Evolutionary conservation across 2,113 vertebrate species (phyloP), one percentile per base, ranked within the genome.

Genomic region (Turdus rufiventris): DNA sequence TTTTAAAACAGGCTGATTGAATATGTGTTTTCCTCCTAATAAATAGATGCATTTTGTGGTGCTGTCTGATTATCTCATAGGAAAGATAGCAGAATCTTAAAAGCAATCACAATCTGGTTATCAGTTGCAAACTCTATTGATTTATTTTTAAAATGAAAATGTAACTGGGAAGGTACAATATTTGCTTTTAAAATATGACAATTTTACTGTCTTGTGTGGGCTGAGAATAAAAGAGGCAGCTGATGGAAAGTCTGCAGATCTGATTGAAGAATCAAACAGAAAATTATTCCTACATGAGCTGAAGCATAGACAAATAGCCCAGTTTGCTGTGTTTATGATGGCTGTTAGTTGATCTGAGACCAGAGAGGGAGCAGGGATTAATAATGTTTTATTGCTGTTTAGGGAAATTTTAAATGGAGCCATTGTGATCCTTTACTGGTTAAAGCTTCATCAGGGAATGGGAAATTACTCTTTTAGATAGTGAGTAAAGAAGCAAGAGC

Each of bases 131-230:
- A 93, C 66, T 78, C 62, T 92, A 95, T 80, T 89, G 93, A 96
- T 93, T 92, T 67, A 65, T 61, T 96, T 96, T 92, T 84, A 36
- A 96, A 97, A 96, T 96, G 77, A 67, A 96, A 88, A 94, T 93
- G 47, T 90, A 96, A 91, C 74, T 88, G 57, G 61, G 65, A 92
- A 94, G 61, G 75, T 86, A 91, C 47, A 93, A 93, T 94, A 93
- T 96, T 95, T 95, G 78, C 78, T 95, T 96, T 68, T 90, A 78
- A 94, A 91, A 86, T 21, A 91, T 53, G 57, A 86, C 75, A 88
- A 80, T 96, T 95, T 77, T 91, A 91, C 94, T 94, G 61, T 88
- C 74, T 90, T 91, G 63, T 89, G 91, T 95, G 81, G 62, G 51
- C 36, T 87, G 53, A 94, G 80, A 89, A 85, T 85, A 93, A 91